Conservation (phyloP, 2,888 invertebrate genomes). For the Volucella inanis region DNA sequence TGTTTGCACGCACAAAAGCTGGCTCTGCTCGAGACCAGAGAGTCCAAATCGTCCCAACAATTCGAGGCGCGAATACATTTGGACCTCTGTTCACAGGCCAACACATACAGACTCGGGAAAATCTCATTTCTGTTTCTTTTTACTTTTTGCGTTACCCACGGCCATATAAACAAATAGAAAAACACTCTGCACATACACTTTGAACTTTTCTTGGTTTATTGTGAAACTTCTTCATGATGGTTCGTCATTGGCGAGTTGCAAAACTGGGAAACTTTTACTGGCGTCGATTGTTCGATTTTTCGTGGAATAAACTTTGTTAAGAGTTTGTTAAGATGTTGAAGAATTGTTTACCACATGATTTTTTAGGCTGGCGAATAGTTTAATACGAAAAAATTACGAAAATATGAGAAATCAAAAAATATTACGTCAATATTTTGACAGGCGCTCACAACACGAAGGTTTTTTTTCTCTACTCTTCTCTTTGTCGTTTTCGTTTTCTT, state of each 20-base stretch:
- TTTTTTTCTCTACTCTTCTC: too few relatives aligned
- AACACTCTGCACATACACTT: conserved; percentile 72
- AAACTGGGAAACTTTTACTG: conserved; percentile 39
- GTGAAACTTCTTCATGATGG: conserved; percentile 70
- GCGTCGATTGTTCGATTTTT: conserved; percentile 20
- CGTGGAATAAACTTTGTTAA: conserved; percentile 25
- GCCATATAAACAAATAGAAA: conserved; percentile 69
- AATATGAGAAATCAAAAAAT: conserved; percentile 72
- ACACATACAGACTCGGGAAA: conserved; percentile 8
- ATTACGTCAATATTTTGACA: conserved; percentile 77
- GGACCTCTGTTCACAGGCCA: background rate
- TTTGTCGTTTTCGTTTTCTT: too few relatives aligned
- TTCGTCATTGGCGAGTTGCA: conserved; percentile 39
- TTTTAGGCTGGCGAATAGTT: conserved; percentile 48
- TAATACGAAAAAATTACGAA: conserved; percentile 66
- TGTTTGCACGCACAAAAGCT: too few relatives aligned
- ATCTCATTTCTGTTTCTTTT: conserved; percentile 45
- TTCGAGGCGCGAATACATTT: conserved; percentile 22
- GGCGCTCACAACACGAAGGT: conserved; percentile 67
- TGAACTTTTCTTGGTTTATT: conserved; percentile 74
- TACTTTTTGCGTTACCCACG: background rate
- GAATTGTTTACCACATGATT: conserved; percentile 58
- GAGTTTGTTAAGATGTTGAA: conserved; percentile 31
- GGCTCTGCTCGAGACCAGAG: background rate
- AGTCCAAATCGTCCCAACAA: background rate